These are phyloP conservation scores for Potamilus streckersoni DNA, from an alignment of 1,140 invertebrate species.

Conservation along the genomic window DNA sequence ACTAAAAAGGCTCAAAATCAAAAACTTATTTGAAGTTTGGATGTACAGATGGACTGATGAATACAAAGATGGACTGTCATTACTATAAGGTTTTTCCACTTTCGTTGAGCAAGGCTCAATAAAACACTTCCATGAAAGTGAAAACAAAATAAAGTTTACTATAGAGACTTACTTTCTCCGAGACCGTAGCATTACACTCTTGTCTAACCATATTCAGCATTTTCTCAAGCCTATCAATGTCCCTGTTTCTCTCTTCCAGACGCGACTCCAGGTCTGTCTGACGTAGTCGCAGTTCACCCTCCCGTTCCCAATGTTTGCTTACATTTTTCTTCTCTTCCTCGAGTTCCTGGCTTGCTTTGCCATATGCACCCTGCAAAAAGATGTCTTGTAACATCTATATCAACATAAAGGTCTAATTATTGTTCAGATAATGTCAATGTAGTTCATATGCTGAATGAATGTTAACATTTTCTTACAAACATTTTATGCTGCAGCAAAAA, in stretches of 20 bases:
- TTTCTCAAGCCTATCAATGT: constrained; percentile 53
- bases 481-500: no score
- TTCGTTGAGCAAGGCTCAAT: no score
- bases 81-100: no score
- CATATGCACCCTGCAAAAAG: constrained; percentile 30
- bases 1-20: no score
- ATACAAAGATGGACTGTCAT: no score
- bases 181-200: constrained; percentile 54
- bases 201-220: constrained; percentile 54
- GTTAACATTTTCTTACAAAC: no score
- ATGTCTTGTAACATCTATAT: neutral
- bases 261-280: constrained; percentile 45
- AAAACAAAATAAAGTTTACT: neutral
- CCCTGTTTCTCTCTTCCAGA: constrained; percentile 49
- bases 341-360: constrained; percentile 37
- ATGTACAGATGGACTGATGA: no score
- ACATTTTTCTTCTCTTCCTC: constrained; percentile 49
- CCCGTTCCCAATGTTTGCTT: constrained; percentile 39
- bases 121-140: no score
- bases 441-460: neutral
- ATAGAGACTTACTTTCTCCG: constrained; percentile 45
- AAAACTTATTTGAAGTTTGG: no score
- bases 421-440: neutral
- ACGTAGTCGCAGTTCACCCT: constrained; percentile 45
- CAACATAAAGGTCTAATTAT: no score